These are phyloP conservation scores for Idris sp. DNA, from an alignment of 1,140 invertebrate species.

Conservation along the genomic window DNA sequence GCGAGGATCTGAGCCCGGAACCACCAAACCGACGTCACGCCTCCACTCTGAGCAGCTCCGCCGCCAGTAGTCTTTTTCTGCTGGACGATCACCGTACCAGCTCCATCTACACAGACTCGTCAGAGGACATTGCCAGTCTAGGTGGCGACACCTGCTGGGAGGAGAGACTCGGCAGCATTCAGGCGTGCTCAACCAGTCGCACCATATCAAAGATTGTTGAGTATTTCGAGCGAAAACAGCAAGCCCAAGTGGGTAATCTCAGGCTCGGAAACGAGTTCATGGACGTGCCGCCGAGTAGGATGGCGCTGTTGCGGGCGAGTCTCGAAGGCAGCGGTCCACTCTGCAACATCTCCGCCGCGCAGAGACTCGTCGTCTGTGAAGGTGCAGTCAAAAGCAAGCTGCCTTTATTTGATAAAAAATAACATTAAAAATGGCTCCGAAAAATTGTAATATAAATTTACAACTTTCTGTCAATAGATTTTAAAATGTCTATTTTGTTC, in stretches of 20 bases:
- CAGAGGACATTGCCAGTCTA: constrained; percentile 89
- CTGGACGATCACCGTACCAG: constrained; percentile 85
- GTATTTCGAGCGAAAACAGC: constrained; percentile 89
- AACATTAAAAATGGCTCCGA: constrained; percentile 52
- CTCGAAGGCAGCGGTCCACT: constrained; percentile 71
- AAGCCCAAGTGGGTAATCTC: constrained; percentile 64
- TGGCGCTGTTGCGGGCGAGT: constrained; percentile 70
- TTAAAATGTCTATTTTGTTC: too few relatives aligned
- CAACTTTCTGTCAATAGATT: too few relatives aligned
- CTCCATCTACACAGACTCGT: constrained; percentile 91
- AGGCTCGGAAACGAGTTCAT: constrained; percentile 65
- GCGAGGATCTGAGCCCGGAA: constrained; percentile 82
- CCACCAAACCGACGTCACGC: constrained; percentile 74
- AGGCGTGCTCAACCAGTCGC: constrained; percentile 81
- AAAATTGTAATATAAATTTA: too few relatives aligned
- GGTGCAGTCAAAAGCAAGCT: constrained; percentile 90
- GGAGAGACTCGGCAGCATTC: constrained; percentile 79
- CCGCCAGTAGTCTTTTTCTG: constrained; percentile 81
- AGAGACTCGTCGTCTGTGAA: constrained; percentile 86
- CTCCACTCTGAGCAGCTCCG: constrained; percentile 80
- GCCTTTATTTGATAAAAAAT: constrained; percentile 90
- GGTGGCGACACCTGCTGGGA: constrained; percentile 86
- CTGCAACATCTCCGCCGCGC: constrained; percentile 75
- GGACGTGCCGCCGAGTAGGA: constrained; percentile 67
- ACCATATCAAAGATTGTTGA: constrained; percentile 90